Conservation (phyloP, 1,140 invertebrate species). For the Heliconius hewitsoni region DNA sequence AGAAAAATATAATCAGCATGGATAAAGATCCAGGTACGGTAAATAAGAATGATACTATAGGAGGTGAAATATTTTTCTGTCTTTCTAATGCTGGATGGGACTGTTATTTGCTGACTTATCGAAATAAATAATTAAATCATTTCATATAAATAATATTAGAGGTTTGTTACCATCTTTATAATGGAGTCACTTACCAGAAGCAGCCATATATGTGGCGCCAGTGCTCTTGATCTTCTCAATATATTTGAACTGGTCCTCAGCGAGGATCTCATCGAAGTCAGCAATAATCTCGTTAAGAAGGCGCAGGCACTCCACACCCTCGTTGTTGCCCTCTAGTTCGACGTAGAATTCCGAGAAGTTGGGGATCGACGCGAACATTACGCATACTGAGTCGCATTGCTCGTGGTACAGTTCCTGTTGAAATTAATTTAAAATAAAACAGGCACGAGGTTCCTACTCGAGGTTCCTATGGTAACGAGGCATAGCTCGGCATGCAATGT, state of each 20-base stretch:
- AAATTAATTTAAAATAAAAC: neutral
- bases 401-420: constrained; percentile 95
- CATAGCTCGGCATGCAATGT: no score
- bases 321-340: constrained; percentile 96
- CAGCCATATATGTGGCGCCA: constrained; percentile 98
- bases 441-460: no score
- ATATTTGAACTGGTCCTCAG: constrained; percentile 92
- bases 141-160: no score
- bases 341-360: constrained; percentile 99
- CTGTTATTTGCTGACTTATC: no score
- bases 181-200: constrained; percentile 85
- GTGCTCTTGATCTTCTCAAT: constrained; percentile 99
- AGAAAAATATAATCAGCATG: constrained; percentile 30
- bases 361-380: constrained; percentile 97
- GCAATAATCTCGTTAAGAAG: constrained; percentile 98
- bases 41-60: neutral
- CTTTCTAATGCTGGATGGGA: no score
- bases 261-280: constrained; percentile 95
- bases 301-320: constrained; percentile 96
- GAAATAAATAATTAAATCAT: no score
- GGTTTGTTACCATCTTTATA: no score
- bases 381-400: constrained; percentile 96
- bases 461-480: no score
- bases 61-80: neutral
- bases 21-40: neutral